Conservation (phyloP, 1,140 invertebrate species). For the Armadillidium nasatum region DNA sequence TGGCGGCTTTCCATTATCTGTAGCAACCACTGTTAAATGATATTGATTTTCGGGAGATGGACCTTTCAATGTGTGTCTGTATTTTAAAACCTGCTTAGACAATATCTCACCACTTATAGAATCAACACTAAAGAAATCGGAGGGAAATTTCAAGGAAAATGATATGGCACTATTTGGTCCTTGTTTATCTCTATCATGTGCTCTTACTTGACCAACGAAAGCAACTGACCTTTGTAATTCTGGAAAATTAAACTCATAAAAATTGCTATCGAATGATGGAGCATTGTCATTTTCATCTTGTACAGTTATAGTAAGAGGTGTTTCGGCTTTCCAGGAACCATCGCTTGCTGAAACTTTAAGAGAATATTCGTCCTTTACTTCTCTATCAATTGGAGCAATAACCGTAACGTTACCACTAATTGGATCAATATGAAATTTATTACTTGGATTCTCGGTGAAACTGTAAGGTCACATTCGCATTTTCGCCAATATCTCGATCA, state of each 20-base stretch:
- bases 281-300: conserved; percentile 93
- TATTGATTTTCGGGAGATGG: conserved; percentile 83
- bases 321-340: conserved; percentile 82
- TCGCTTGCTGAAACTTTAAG: conserved; percentile 80
- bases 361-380: conserved; percentile 84
- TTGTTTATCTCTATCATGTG: conserved; percentile 82
- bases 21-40: conserved; percentile 75
- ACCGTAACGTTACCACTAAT: conserved; percentile 87
- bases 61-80: conserved; percentile 66
- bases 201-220: conserved; percentile 81
- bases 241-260: conserved; percentile 84
- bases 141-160: conserved; percentile 83
- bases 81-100: conserved; percentile 73
- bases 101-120: conserved; percentile 82
- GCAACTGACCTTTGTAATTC: conserved; percentile 72
- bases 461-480: conserved; percentile 82
- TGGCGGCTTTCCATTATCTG: conserved; percentile 87
- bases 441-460: conserved; percentile 80
- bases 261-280: conserved; percentile 80
- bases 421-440: conserved; percentile 82
- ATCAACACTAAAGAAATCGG: conserved; percentile 83
- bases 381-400: conserved; percentile 72
- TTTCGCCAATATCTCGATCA: conserved; percentile 77
- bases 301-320: conserved; percentile 82
- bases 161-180: conserved; percentile 90